Conservation (phyloP, 2,888 invertebrate genomes). For the Drosophila picticornis region DNA sequence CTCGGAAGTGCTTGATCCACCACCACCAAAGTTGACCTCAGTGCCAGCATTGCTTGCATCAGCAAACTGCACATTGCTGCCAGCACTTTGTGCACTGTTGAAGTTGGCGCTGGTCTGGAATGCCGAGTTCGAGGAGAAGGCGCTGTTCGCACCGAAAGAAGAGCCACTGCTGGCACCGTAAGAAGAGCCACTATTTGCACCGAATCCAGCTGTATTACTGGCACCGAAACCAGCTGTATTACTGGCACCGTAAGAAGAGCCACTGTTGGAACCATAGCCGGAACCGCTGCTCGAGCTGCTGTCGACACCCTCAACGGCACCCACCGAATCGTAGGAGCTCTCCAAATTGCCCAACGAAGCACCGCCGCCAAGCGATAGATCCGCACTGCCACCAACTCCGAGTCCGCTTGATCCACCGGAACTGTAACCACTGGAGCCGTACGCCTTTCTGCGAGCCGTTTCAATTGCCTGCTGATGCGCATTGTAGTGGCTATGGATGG, state of each 20-base stretch:
- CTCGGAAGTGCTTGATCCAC: slow-evolving; percentile 57
- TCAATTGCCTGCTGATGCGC: slow-evolving; percentile 83
- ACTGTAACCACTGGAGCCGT: slow-evolving; percentile 32
- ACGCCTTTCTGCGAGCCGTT: slow-evolving; percentile 77
- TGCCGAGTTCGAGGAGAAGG: slow-evolving; percentile 60
- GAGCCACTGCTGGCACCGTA: slow-evolving; percentile 41
- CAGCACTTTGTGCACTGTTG: slow-evolving; percentile 63
- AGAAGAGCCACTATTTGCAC: slow-evolving; percentile 31
- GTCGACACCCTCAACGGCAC: slow-evolving; percentile 58
- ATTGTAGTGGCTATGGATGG: slow-evolving; percentile 75
- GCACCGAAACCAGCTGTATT: slow-evolving; percentile 36
- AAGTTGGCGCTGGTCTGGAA: slow-evolving; percentile 56
- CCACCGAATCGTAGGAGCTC: slow-evolving; percentile 70
- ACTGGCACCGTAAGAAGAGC: neutral
- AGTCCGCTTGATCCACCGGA: slow-evolving; percentile 31
- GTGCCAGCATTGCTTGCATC: slow-evolving; percentile 59
- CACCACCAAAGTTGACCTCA: slow-evolving; percentile 68
- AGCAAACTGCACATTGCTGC: slow-evolving; percentile 66
- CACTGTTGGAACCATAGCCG: neutral
- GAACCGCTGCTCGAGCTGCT: slow-evolving; percentile 34
- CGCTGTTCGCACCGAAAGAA: slow-evolving; percentile 62
- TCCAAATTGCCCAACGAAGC: slow-evolving; percentile 56
- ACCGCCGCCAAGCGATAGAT: slow-evolving; percentile 18
- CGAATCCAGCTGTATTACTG: slow-evolving; percentile 67
- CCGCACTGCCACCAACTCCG: slow-evolving; percentile 38